Base-by-base conservation (phyloP, 2,797 vertebrate genomes). In the Cynodonichthys magdalenae region DNA sequence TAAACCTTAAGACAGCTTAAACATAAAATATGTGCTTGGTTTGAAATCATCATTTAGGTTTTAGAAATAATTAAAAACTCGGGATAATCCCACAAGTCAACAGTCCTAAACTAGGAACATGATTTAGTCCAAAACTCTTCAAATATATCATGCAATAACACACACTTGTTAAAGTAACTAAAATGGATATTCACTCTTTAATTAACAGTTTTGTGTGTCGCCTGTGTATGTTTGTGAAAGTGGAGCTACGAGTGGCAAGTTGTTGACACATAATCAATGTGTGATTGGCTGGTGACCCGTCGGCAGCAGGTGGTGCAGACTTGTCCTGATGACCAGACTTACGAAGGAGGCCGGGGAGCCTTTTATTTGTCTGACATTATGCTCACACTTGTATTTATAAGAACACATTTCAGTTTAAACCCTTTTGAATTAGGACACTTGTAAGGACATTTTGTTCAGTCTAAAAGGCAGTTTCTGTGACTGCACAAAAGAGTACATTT, bases 221-320 rank as follows among this genome's bases (percentile, higher is more conserved):
- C 24, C 4, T 0, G n/a, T 49, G 24, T 59, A 45, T 52, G 41
- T 48, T 9, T 48, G 46, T 9, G 12, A 10, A 27, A 0, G 18
- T 10, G 54, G 14, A 19, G 15, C 19, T 62, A 55, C 34, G 49
- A 60, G 46, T 54, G n/a, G 41, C n/a, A 52, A 49, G 52, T 78
- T 34, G 70, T 48, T 59, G 75, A 77, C 73, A 79, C 48, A 66
- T 63, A 81, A 77, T 84, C 80, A 51, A 87, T 84, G 0, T 63
- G 71, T 75, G 73, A 87, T 81, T 84, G 77, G 68, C 75, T 79
- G 9, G 15, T 69, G 73, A 81, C 73, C 72, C 1, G 12, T 6
- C 1, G 5, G 56, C 64, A 59, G 55, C 51, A 41, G 53, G 53
- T 7, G 15, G 15, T 1, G 3, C 55, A 42, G 39, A 50, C 71